A percentile compares a stretch with the other conserved stretches of the same genome.
phyloP scores from a whole-genome alignment of 2,888 invertebrate genomes.

The Ophonus ardosiacus region DNA sequence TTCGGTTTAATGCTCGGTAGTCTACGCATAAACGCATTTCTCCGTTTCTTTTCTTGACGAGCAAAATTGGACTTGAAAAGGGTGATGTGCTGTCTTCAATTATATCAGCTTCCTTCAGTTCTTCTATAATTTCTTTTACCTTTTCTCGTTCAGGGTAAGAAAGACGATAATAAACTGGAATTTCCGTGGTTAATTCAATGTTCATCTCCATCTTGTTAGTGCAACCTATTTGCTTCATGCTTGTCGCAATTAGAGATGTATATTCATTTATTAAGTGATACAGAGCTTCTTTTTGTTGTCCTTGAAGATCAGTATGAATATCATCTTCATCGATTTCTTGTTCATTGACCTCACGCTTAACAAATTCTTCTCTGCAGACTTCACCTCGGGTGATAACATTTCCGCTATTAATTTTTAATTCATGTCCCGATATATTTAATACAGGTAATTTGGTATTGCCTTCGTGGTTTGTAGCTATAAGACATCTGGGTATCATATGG shows the following conservation, averaged over 20 bases:
- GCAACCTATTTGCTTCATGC: conserved; percentile 56
- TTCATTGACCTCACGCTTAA: no score
- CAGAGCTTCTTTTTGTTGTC: no score
- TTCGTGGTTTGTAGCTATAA: no score
- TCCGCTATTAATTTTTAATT: not conserved
- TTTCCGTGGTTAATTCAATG: conserved; percentile 30
- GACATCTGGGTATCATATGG: no score
- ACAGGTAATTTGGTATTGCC: no score
- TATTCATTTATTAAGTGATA: no score
- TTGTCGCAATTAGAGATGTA: conserved; percentile 41
- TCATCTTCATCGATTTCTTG: no score
- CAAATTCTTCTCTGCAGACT: no score
- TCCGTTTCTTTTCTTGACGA: conserved; percentile 68
- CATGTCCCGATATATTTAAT: no score
- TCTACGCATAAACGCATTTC: conserved; percentile 68
- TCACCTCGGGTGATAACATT: no score
- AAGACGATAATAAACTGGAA: not conserved
- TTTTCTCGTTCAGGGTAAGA: not conserved
- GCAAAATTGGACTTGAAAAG: conserved; percentile 65
- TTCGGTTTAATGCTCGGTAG: conserved; percentile 69
- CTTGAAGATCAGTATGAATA: no score
- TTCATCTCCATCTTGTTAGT: conserved; percentile 49
- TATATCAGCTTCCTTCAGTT: conserved; percentile 65
- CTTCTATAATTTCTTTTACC: conserved; percentile 3
- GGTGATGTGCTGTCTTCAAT: conserved; percentile 68